These are phyloP conservation scores for Coccyzus lansbergi DNA, from an alignment of 2,797 vertebrate species.

Conservation along the genomic window DNA sequence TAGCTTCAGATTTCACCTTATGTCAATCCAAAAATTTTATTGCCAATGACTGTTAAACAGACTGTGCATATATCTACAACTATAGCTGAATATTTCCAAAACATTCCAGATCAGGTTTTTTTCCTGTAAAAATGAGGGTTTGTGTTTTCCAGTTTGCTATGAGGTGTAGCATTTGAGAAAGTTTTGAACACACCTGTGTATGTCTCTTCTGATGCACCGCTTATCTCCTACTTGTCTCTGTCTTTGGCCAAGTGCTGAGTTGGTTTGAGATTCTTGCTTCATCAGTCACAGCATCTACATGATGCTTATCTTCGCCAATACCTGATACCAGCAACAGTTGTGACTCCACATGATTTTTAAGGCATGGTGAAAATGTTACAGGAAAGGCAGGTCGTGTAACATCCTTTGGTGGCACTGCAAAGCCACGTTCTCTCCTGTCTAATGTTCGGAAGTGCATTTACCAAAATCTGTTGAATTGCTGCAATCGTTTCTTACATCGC, in stretches of 20 bases:
- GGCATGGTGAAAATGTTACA: not conserved
- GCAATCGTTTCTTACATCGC: accelerated
- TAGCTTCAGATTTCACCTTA: not conserved
- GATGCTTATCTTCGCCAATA: not conserved
- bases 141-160: not conserved
- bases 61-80: not conserved
- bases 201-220: not conserved
- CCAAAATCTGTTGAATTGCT: accelerated
- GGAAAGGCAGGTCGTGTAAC: not conserved
- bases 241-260: accelerated
- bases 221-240: not conserved
- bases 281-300: not conserved
- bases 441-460: not conserved
- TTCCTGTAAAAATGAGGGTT: accelerated
- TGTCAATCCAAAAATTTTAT: not conserved
- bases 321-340: not conserved
- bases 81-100: not conserved
- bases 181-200: not conserved
- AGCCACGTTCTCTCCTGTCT: not conserved
- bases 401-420: not conserved
- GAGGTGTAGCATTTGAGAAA: not conserved
- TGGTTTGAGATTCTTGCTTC: not conserved
- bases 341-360: not conserved
- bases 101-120: not conserved
- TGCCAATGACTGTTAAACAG: accelerated